These are phyloP conservation scores for Sebastes itinus DNA, from an alignment of 2,797 vertebrate genomes.

Conservation along the genomic window DNA sequence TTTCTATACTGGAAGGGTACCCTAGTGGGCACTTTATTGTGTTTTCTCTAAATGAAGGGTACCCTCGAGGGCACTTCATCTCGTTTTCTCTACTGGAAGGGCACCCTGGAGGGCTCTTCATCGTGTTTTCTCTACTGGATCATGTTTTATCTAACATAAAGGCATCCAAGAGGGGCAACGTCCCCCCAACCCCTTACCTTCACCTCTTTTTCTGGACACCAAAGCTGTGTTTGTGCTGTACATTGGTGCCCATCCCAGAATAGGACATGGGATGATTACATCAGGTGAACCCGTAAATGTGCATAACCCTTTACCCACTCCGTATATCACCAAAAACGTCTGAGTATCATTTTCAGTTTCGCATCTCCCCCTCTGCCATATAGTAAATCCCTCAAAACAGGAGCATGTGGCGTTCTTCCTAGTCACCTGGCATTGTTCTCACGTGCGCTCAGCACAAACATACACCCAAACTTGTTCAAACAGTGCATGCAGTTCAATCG, in stretches of 20 bases:
- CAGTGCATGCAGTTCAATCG: slow-evolving; percentile 13
- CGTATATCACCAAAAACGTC: not conserved
- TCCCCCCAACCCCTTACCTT: too few species aligned
- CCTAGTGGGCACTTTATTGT: too few species aligned
- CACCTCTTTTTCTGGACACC: not conserved
- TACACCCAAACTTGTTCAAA: slow-evolving; percentile 26
- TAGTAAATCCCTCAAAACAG: not conserved
- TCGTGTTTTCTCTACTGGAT: too few species aligned
- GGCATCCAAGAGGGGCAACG: too few species aligned
- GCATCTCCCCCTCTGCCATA: not conserved
- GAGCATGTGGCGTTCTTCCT: not conserved
- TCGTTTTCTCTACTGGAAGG: too few species aligned
- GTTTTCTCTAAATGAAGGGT: too few species aligned
- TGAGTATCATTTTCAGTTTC: not conserved
- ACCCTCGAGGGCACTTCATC: too few species aligned
- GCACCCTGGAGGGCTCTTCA: too few species aligned
- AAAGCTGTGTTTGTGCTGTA: not conserved
- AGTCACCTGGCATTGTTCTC: not conserved
- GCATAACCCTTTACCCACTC: not conserved
- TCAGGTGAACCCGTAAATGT: not conserved
- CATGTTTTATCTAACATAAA: too few species aligned
- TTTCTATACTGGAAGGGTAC: too few species aligned
- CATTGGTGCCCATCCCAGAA: not conserved
- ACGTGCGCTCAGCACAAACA: not conserved
- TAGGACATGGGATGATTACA: not conserved